Conservation (phyloP, 1,140 invertebrate species). For the Conus ventricosus region DNA sequence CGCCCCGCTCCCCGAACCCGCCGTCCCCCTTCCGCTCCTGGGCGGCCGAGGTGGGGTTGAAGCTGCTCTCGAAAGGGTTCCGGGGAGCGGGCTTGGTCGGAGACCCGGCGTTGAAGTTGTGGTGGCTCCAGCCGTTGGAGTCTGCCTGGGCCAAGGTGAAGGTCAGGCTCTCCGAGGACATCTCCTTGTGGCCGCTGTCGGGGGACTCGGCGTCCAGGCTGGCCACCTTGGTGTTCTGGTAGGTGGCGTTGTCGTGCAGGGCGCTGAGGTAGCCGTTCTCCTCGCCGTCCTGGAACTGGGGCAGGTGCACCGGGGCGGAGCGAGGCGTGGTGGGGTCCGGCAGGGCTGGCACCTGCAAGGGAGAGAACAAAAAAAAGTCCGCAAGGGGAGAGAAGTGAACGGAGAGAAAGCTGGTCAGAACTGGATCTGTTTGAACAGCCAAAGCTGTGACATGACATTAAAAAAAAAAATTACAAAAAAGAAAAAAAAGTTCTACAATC, state of each 20-base stretch:
- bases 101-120: not conserved
- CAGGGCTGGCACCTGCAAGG: constrained; percentile 55
- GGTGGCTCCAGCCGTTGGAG: constrained; percentile 35
- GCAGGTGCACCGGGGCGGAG: constrained; percentile 57
- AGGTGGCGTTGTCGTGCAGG: constrained; percentile 48
- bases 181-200: constrained; percentile 69
- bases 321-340: constrained; percentile 65
- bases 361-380: not conserved
- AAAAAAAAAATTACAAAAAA: too few relatives aligned
- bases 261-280: constrained; percentile 52
- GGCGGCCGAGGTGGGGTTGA: not conserved
- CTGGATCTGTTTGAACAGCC: too few relatives aligned
- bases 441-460: too few relatives aligned
- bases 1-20: constrained; percentile 25
- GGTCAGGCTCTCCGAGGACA: constrained; percentile 65
- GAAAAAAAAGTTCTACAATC: too few relatives aligned
- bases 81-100: not conserved
- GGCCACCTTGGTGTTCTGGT: constrained; percentile 56
- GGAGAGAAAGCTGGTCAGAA: not conserved
- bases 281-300: constrained; percentile 49
- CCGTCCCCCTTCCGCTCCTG: constrained; percentile 24
- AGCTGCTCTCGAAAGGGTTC: constrained; percentile 14
- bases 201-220: constrained; percentile 63
- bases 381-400: not conserved
- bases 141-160: constrained; percentile 29